These are phyloP conservation scores for Saimiri boliviensis DNA, from an alignment of 2,113 vertebrate species.

Conservation along the genomic window DNA sequence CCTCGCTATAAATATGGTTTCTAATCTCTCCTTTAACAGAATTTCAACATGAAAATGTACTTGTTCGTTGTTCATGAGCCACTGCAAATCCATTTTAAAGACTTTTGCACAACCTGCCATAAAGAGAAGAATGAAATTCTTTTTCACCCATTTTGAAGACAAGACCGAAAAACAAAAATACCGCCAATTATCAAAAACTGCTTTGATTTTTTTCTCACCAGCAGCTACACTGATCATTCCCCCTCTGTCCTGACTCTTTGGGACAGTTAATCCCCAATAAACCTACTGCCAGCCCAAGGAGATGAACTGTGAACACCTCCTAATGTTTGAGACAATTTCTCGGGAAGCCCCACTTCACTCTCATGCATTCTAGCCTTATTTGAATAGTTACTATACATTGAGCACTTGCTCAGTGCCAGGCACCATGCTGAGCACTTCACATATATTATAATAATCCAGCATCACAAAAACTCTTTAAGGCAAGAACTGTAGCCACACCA, in stretches of 20 bases:
- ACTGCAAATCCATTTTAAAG: constrained; percentile 17
- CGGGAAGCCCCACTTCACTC: neutral
- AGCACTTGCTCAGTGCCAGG: neutral
- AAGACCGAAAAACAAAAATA: neutral
- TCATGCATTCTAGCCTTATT: neutral
- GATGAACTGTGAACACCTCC: neutral
- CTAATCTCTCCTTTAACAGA: neutral
- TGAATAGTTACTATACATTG: neutral
- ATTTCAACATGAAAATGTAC: neutral
- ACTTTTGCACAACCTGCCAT: neutral
- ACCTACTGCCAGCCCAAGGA: neutral
- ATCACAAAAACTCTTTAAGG: neutral
- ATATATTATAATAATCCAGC: neutral
- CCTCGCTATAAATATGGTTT: neutral
- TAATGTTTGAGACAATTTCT: neutral
- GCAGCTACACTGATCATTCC: neutral
- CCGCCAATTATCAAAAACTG: neutral
- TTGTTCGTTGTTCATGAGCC: neutral
- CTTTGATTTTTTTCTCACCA: constrained; percentile 22
- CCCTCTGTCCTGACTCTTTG: neutral
- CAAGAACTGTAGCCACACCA: neutral
- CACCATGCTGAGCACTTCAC: neutral
- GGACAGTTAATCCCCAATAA: neutral
- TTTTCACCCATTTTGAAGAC: neutral
- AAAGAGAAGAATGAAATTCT: neutral